Evolutionary conservation across 2,888 invertebrate species (phyloP).

Genomic region (Danaus chrysippus): DNA sequence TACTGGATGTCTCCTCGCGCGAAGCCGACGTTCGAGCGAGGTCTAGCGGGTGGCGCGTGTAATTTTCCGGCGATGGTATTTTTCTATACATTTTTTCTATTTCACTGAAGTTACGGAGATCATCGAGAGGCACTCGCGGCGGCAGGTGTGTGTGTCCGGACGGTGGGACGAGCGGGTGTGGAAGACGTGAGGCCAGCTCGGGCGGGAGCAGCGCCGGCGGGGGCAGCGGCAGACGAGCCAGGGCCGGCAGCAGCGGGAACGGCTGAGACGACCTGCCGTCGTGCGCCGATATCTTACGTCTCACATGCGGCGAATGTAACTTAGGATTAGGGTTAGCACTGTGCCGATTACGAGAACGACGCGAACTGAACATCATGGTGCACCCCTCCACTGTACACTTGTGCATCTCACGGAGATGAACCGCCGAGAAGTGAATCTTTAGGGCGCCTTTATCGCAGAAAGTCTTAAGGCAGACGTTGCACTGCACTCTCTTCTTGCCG

Average conservation of each 20-base stretch:
- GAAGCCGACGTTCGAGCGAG: slow-evolving; percentile 51
- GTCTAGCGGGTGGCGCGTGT: slow-evolving; percentile 57
- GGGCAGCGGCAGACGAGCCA: slow-evolving; percentile 85
- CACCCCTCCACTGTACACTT: slow-evolving; percentile 98
- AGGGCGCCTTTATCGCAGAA: slow-evolving; percentile 99
- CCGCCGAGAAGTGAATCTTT: slow-evolving; percentile 99
- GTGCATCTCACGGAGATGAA: slow-evolving; percentile 98
- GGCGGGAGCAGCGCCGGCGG: slow-evolving; percentile 83
- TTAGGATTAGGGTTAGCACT: slow-evolving; percentile 99
- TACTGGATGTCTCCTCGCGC: slow-evolving; percentile 59
- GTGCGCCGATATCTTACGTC: slow-evolving; percentile 95
- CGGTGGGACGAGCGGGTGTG: slow-evolving; percentile 51
- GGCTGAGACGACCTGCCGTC: slow-evolving; percentile 93
- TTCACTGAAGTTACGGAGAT: slow-evolving; percentile 75
- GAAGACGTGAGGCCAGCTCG: slow-evolving; percentile 71
- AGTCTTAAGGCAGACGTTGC: slow-evolving; percentile 97
- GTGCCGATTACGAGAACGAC: slow-evolving; percentile 95
- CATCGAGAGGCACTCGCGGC: slow-evolving; percentile 70
- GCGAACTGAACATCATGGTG: slow-evolving; percentile 98
- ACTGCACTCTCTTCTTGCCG: slow-evolving; percentile 97
- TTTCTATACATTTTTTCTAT: slow-evolving; percentile 76
- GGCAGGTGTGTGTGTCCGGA: slow-evolving; percentile 72
- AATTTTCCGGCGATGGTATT: slow-evolving; percentile 58
- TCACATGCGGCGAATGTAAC: slow-evolving; percentile 95
- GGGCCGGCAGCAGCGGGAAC: slow-evolving; percentile 85